Conservation (phyloP, 1,140 invertebrate genomes). For the Drosophila ercepeae region DNA sequence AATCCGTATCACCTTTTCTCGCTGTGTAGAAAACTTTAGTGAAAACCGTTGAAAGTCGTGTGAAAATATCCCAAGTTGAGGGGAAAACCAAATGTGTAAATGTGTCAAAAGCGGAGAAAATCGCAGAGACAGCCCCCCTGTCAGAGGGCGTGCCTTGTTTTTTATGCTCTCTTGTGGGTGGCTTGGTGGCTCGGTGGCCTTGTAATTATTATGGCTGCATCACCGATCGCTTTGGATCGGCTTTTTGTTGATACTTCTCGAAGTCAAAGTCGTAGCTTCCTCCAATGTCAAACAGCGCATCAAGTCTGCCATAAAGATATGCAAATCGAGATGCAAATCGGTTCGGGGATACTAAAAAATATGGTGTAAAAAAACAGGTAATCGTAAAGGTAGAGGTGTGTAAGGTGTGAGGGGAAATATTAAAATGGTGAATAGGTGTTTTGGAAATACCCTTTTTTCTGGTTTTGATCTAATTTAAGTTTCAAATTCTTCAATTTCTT, state of each 20-base stretch:
- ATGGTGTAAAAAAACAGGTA: conserved; percentile 31
- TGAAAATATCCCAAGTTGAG: conserved; percentile 48
- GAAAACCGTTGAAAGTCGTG: conserved; percentile 53
- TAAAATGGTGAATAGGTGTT: neutral
- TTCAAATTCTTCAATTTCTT: too few species aligned
- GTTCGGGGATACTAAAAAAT: conserved; percentile 23
- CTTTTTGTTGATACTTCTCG: conserved; percentile 6
- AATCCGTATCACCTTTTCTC: neutral
- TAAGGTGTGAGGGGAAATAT: neutral
- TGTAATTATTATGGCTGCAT: conserved; percentile 9
- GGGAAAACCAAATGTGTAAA: conserved; percentile 70
- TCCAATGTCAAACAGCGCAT: conserved; percentile 60
- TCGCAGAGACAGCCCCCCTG: conserved; percentile 32
- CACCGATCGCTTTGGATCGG: conserved; percentile 7
- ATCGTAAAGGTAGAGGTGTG: conserved; percentile 39
- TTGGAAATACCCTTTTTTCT: neutral
- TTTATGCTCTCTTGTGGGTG: conserved; percentile 6
- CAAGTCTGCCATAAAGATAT: conserved; percentile 45
- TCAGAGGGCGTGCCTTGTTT: conserved; percentile 6
- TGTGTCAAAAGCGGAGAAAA: conserved; percentile 69
- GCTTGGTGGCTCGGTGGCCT: conserved; percentile 25
- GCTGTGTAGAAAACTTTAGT: conserved; percentile 27
- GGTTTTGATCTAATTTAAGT: neutral
- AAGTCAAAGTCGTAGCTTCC: conserved; percentile 20
- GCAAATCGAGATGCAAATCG: conserved; percentile 58